Base-by-base conservation (phyloP, 2,888 invertebrate species). In the Coecobrya sp. region DNA sequence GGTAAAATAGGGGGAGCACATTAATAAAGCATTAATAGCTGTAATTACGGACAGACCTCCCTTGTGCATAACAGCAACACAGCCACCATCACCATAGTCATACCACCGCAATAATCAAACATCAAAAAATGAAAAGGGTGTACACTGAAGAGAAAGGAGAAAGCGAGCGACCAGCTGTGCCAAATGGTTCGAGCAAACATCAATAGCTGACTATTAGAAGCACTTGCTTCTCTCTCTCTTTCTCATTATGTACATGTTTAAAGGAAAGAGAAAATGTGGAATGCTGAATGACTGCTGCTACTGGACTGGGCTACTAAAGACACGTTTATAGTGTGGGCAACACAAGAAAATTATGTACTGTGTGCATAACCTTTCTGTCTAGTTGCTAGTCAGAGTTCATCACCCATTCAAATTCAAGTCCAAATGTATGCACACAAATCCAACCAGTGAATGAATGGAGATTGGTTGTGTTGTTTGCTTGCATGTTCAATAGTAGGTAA, bases 1-100 rank as follows among this genome's bases (percentile, higher is more conserved):
- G 89, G 85, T 70, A 89, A 82, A 85, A 86, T 27, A 62, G 62
- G 82, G 82, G 79, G 49, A 88, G 93, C 87, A 90, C 93, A 93
- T 93, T 93, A 86, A 89, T 93, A 93, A 93, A 55, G 86, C 91
- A 93, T 93, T 93, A 93, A 93, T 93, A 91, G 93, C 86, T 73
- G 89, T 91, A 93, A 93, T 93, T 93, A 93, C 89, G 89, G 52
- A 85, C 89, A 93, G 93, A 93, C 91, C 89, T 93, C 93, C 84
- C 62, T 59, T 73, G 70, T 59, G 42, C 81, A 81, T 8, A 25
- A 13, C 76, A 76, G 45, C 59, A 59, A 4, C 70, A 42, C 59
- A 36, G 30, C 55, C 81, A 30, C 30, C 7, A 19, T 36, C 22
- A 62, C n/a, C 22, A 22, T 45, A 11, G 10, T 22, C 30, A n/a